Percentiles rank a stretch among this genome's conserved stretches.
Conservation (phyloP, 2,113 vertebrate species). For the Edolisoma coerulescens region DNA sequence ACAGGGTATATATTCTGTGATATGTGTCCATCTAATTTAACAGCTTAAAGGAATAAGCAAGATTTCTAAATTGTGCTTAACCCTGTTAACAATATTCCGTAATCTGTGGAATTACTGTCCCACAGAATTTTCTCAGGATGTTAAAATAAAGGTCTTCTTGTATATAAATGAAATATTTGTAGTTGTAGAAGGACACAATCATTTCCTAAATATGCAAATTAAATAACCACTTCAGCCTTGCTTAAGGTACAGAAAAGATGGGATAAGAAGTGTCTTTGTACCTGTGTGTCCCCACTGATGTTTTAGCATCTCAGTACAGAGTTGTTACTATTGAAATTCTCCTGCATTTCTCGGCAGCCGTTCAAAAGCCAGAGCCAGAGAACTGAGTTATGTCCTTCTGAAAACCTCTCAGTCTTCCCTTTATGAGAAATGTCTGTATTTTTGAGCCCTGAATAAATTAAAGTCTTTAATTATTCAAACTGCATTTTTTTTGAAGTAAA, state of each 20-base stretch:
- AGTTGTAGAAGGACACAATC: not conserved
- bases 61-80: not conserved
- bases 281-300: not conserved
- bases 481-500: not conserved
- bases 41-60: not conserved
- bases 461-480: not conserved
- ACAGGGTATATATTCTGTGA: not conserved
- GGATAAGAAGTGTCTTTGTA: not conserved
- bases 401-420: not conserved
- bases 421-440: not conserved
- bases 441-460: not conserved
- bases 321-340: not conserved
- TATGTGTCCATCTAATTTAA: not conserved
- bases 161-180: not conserved
- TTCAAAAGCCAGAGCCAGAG: not conserved
- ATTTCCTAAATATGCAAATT: not conserved
- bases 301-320: not conserved
- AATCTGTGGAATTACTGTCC: not conserved
- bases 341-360: not conserved
- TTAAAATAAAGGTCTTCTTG: not conserved
- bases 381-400: not conserved
- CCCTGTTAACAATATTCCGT: not conserved
- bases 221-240: not conserved
- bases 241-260: not conserved
- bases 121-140: not conserved